phyloP scores from a whole-genome alignment of 2,113 vertebrate genomes.

The Myiopsitta monachus region DNA sequence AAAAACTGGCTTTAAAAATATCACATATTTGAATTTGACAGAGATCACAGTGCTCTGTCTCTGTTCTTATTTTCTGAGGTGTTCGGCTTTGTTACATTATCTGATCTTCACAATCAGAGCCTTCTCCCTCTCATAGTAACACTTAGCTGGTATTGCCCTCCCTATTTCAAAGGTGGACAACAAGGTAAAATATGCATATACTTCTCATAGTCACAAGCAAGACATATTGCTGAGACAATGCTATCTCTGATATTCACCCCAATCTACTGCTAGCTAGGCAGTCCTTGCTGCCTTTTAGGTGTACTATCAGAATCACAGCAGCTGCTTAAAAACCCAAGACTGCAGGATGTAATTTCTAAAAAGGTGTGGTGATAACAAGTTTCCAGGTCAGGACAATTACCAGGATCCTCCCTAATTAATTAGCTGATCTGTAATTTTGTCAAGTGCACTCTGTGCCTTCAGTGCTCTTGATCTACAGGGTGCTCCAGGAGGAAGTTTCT shows the following conservation, averaged over 20 bases:
- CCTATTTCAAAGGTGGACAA: neutral
- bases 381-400: neutral
- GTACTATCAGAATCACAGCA: neutral
- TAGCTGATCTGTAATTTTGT: neutral
- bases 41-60: neutral
- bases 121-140: neutral
- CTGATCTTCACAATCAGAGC: neutral
- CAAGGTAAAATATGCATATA: neutral
- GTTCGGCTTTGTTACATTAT: neutral
- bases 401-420: neutral
- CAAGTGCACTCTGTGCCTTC: neutral
- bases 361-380: neutral
- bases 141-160: neutral
- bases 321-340: neutral
- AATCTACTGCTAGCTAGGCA: neutral
- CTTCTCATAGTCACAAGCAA: neutral
- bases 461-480: neutral
- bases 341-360: neutral
- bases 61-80: neutral
- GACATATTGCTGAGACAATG: neutral
- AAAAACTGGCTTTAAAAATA: neutral
- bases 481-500: neutral
- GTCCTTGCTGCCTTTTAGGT: neutral
- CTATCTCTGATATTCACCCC: neutral
- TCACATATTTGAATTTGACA: neutral